phyloP scores from a whole-genome alignment of 2,113 vertebrate genomes.

The Macrotis lagotis region DNA sequence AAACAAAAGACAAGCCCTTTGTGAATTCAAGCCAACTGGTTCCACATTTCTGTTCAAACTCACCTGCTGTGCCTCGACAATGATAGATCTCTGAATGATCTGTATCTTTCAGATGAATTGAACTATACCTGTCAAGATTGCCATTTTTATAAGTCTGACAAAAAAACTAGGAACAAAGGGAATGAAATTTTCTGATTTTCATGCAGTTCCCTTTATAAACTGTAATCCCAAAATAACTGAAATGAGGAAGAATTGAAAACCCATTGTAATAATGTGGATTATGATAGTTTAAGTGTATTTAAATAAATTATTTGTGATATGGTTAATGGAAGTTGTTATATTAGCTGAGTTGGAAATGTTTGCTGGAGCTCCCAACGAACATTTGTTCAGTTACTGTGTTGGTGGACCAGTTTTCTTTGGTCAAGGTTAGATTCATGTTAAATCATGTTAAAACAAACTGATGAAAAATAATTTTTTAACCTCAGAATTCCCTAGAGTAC shows the following conservation, averaged over 20 bases:
- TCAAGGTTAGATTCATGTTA: slow-evolving; percentile 23
- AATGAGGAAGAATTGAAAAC: slow-evolving; percentile 12
- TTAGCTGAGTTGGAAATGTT: slow-evolving; percentile 21
- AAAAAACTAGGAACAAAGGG: slow-evolving; percentile 11
- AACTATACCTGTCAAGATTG: background rate
- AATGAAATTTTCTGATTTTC: slow-evolving; percentile 44
- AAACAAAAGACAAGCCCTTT: slow-evolving; percentile 18
- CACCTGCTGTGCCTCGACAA: slow-evolving; percentile 54
- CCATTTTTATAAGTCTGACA: slow-evolving; percentile 24
- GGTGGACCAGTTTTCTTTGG: slow-evolving; percentile 34
- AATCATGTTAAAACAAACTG: slow-evolving; percentile 40
- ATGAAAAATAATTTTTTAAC: background rate
- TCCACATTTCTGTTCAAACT: background rate
- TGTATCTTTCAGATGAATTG: background rate
- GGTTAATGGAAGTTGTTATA: background rate
- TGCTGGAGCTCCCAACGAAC: slow-evolving; percentile 23
- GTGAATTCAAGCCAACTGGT: background rate
- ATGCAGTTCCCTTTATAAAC: background rate
- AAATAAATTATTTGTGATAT: background rate
- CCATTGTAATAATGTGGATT: background rate
- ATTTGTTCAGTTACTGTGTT: slow-evolving; percentile 32
- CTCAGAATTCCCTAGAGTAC: slow-evolving; percentile 24
- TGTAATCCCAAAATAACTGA: slow-evolving; percentile 34
- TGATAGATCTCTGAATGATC: slow-evolving; percentile 11
- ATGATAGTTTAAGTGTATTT: background rate